Evolutionary conservation across 2,113 vertebrate species (phyloP), one percentile per base, ranked within the genome.

Genomic region (Lipophrys pholis): DNA sequence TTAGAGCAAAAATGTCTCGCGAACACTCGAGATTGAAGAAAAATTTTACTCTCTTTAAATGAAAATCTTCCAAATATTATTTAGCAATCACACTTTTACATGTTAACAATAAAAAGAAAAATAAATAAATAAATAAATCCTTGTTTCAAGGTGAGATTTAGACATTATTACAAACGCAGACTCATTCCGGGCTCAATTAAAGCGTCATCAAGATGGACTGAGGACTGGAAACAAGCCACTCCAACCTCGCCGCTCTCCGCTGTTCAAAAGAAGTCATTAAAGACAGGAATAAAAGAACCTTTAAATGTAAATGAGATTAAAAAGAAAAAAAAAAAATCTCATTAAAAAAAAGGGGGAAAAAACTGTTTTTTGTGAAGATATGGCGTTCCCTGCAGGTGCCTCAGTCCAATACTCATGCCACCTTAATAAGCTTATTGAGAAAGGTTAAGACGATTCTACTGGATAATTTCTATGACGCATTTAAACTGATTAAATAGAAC

Each of bases 161-260:
- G 21, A 30, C 39, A 72, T 69, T 59, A 51, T 45, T 51, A 42
- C 41, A 72, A 54, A 58, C 39, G 15, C 21, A 14, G 8, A 58
- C 56, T 48, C 35, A 75, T 78, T 64, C 55, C 43, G 40, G 12
- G 21, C 40, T 65, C 58, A 73, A 56, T 82, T 69, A 41, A 42
- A 54, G 65, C 50, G 65, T 70, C 63, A 73, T 69, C 59, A 66
- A 54, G 40, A 41, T 3, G 0, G 16, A 61, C 6, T 0, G 1
- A 49, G 42, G 42, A 30, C 11, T 46, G 54, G 35, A 61, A 66
- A 46, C 6, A 17, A 43, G 46, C 6, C 15, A 5, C 48, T 53
- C 17, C 6, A 38, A 65, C 46, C 40, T 16, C 21, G 8, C 11
- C 4, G 38, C 55, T 51, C 12, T 11, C 11, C 1, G 36, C 17